Base-by-base conservation (phyloP, 92 coral and sea anemone species). In the Actinernus sp. region DNA sequence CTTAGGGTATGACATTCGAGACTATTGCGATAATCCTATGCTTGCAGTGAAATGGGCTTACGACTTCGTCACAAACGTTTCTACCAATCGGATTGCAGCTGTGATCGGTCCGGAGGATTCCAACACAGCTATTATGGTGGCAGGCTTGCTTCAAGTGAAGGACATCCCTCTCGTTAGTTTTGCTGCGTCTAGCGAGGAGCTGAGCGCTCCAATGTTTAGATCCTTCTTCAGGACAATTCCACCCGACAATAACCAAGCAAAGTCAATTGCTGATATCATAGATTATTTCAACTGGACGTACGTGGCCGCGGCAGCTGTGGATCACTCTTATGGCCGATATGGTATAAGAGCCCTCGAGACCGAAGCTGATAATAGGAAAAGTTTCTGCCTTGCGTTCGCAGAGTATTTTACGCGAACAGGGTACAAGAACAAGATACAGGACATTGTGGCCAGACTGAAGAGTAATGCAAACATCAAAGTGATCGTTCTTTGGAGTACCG, bases 1-100 rank as follows among this genome's bases (percentile, higher is more conserved):
- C 0, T 68, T 92, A 11, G 98, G 98, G 5, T 92, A 84, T 51
- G 92, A 92, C 20, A 88, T 92, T 13, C 69, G 94, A 32, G 92
- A 93, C 65, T 61, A 77, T 26, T 88, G 94, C 28, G 66, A 44
- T 57, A 63, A 71, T 63, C 78, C 89, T 17, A 68, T 70, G n/a
- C 46, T 69, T 23, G 94, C 94, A 10, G 73, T 88, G 84, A 20
- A 68, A 20, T 59, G 74, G 22, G 71, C 94, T 1, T 78, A 77
- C 57, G 87, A 81, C 31, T 82, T 81, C 53, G 73, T 66, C 12
- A 75, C 49, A 2, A 65, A 59, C 49, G 26, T 55, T n/a, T 65
- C 57, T 16, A 31, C 63, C 2, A 67, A 28, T 9, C 86, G 78
- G 8, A 63, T 88, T 13, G 78, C 71, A 13, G 89, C 82, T 2